These are phyloP conservation scores for Tridacna gigas DNA, from an alignment of 2,888 invertebrate species.

Conservation along the genomic window DNA sequence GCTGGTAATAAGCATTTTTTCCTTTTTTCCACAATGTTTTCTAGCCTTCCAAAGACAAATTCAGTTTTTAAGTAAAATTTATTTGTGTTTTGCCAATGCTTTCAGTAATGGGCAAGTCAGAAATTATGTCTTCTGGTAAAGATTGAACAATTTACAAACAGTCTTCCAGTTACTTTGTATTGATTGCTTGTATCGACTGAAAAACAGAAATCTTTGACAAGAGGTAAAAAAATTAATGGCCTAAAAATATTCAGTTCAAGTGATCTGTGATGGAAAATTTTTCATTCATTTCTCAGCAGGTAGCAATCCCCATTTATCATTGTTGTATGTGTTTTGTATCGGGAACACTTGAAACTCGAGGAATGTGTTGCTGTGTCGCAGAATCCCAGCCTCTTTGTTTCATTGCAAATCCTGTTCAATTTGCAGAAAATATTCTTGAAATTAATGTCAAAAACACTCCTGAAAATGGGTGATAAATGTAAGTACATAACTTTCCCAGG, in stretches of 20 bases:
- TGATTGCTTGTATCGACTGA: no score
- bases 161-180: no score
- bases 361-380: no score
- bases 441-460: slow-evolving; percentile 45
- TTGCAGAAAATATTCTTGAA: slow-evolving; percentile 25
- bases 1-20: no score
- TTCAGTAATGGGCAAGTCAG: no score
- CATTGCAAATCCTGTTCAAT: slow-evolving; percentile 8
- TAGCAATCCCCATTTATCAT: not conserved
- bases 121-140: no score
- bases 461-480: slow-evolving; percentile 37
- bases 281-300: not conserved
- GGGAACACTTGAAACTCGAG: no score
- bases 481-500: slow-evolving; percentile 32
- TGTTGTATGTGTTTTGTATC: not conserved
- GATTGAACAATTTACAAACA: no score
- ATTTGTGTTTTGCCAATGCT: no score
- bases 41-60: not conserved
- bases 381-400: not conserved
- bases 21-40: not conserved
- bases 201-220: no score
- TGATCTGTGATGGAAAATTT: not conserved
- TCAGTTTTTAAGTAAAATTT: not conserved
- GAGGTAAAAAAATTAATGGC: no score
- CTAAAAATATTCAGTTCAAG: no score